phyloP scores from a whole-genome alignment of 2,113 vertebrate genomes.

The Uropsilus gracilis region DNA sequence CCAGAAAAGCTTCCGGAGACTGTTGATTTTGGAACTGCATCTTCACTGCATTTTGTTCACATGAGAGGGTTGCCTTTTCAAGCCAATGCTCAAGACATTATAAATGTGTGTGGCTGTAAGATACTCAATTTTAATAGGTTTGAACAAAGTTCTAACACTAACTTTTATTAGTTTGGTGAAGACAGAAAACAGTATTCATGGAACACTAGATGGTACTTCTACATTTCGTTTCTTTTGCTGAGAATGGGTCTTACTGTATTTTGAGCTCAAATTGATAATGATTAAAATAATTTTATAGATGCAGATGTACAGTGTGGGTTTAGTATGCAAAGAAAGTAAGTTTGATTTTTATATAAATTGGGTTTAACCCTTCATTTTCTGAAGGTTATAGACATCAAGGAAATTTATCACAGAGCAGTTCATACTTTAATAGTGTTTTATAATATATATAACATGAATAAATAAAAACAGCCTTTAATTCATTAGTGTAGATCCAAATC shows the following conservation, averaged over 20 bases:
- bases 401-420: not conserved
- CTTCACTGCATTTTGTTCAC: constrained; percentile 85
- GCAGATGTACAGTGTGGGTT: not conserved
- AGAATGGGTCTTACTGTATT: not conserved
- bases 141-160: not conserved
- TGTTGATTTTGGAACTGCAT: constrained; percentile 51
- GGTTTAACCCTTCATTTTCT: not conserved
- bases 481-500: not conserved
- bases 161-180: not conserved
- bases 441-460: not conserved
- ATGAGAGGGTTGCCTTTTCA: constrained; percentile 92
- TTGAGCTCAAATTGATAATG: not conserved
- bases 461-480: not conserved
- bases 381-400: not conserved
- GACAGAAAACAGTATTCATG: not conserved
- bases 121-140: not conserved
- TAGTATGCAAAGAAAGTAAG: not conserved
- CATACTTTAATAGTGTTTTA: not conserved
- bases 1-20: constrained; percentile 61
- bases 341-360: not conserved
- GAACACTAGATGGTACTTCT: not conserved
- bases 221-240: not conserved
- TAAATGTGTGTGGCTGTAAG: constrained; percentile 86
- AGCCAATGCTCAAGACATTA: constrained; percentile 89
- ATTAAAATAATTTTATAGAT: not conserved